Conservation (phyloP, 2,797 vertebrate species). For the Cossypha caffra region DNA sequence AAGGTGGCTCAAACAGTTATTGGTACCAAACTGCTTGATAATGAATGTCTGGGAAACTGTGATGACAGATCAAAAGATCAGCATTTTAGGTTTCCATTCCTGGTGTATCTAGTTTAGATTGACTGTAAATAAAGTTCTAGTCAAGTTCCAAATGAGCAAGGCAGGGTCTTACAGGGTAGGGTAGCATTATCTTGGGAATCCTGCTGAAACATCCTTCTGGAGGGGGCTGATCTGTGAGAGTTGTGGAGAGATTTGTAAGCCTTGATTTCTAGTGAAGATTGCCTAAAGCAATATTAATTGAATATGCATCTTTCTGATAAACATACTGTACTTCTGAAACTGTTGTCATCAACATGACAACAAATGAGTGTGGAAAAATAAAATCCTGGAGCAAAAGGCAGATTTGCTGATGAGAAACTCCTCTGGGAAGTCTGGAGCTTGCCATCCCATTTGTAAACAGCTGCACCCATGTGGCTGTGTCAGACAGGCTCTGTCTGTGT, state of each 20-base stretch:
- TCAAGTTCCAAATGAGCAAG: conserved; percentile 59
- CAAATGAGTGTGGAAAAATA: conserved; percentile 25
- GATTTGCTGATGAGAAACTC: not conserved
- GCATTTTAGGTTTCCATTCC: conserved; percentile 48
- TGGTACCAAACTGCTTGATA: conserved; percentile 36
- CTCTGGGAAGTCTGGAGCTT: not conserved
- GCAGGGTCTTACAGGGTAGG: conserved; percentile 20
- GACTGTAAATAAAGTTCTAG: conserved; percentile 54
- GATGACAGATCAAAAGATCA: conserved; percentile 49
- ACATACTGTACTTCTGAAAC: conserved; percentile 68
- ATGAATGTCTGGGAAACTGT: conserved; percentile 49
- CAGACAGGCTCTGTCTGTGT: not conserved
- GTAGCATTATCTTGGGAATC: conserved; percentile 23
- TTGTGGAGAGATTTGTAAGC: conserved; percentile 58
- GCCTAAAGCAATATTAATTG: conserved; percentile 70
- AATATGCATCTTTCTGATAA: conserved; percentile 71
- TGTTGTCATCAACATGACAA: conserved; percentile 67
- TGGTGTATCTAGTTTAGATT: conserved; percentile 35
- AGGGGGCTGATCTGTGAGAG: conserved; percentile 53
- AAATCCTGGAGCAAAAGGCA: conserved; percentile 14
- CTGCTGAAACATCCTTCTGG: conserved; percentile 48
- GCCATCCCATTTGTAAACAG: not conserved
- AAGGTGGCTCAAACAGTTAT: conserved; percentile 37
- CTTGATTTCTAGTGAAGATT: conserved; percentile 60
- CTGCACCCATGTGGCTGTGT: not conserved